Evolutionary conservation across 2,113 vertebrate species (phyloP).

Genomic region (Zosterops japonicus): DNA sequence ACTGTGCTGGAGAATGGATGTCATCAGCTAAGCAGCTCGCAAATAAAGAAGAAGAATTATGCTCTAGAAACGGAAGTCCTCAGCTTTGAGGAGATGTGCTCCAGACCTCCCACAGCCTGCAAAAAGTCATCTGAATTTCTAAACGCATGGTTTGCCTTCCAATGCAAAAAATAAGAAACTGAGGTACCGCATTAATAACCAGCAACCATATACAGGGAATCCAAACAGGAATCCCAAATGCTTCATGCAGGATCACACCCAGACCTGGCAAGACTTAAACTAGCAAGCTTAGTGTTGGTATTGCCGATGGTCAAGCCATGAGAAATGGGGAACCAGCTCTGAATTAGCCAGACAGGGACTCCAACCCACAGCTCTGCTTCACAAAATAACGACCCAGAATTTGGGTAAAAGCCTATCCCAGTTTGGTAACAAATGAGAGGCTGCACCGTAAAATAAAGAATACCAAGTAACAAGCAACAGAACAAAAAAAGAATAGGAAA

Average conservation of each 20-base stretch:
- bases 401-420: background rate
- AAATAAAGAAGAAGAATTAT: background rate
- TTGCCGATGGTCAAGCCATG: rapidly evolving
- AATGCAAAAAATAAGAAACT: background rate
- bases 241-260: background rate
- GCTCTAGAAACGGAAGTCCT: background rate
- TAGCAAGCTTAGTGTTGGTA: background rate
- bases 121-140: background rate
- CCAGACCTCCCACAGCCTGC: background rate
- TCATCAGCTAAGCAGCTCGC: background rate
- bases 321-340: background rate
- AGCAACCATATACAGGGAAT: background rate
- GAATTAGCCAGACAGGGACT: background rate
- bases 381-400: background rate
- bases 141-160: background rate
- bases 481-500: background rate
- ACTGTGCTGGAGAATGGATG: background rate
- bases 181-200: background rate
- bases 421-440: background rate
- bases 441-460: background rate
- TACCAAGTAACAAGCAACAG: background rate
- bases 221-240: rapidly evolving
- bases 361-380: background rate
- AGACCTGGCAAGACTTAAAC: background rate
- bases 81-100: background rate